Evolutionary conservation across 2,888 invertebrate genomes (phyloP).

Genomic region (Archaeoteleia sp.): DNA sequence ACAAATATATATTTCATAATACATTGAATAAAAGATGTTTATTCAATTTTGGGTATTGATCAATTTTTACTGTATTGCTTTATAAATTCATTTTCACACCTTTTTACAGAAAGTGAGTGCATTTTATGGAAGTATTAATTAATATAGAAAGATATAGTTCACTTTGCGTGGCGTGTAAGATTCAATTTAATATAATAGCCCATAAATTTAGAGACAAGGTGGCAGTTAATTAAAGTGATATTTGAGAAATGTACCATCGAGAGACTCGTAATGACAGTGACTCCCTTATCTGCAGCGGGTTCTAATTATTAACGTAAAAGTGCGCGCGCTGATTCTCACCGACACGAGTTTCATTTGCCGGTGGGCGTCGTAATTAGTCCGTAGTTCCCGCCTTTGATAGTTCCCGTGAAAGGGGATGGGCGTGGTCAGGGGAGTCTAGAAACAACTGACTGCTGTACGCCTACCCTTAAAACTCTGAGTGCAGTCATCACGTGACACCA

Average conservation of each 20-base stretch:
- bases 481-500: constrained; percentile 63
- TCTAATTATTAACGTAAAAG: constrained; percentile 36
- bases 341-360: constrained; percentile 66
- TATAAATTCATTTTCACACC: no score
- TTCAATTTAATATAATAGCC: no score
- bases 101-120: no score
- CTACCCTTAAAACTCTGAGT: constrained; percentile 56
- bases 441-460: constrained; percentile 68
- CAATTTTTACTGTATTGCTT: no score
- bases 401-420: constrained; percentile 69
- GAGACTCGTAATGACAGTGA: background rate
- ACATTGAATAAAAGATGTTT: no score
- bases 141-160: no score
- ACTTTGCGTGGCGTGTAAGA: no score
- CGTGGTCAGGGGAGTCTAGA: constrained; percentile 71
- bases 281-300: constrained; percentile 1
- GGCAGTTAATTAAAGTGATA: no score
- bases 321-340: constrained; percentile 52
- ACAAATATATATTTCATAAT: no score
- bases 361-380: constrained; percentile 74
- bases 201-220: no score
- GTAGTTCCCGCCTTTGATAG: constrained; percentile 71
- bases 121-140: no score
- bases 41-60: no score
- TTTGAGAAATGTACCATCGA: background rate